These are phyloP conservation scores for Anomalospiza imberbis DNA, from an alignment of 2,797 vertebrate species.

Conservation along the genomic window DNA sequence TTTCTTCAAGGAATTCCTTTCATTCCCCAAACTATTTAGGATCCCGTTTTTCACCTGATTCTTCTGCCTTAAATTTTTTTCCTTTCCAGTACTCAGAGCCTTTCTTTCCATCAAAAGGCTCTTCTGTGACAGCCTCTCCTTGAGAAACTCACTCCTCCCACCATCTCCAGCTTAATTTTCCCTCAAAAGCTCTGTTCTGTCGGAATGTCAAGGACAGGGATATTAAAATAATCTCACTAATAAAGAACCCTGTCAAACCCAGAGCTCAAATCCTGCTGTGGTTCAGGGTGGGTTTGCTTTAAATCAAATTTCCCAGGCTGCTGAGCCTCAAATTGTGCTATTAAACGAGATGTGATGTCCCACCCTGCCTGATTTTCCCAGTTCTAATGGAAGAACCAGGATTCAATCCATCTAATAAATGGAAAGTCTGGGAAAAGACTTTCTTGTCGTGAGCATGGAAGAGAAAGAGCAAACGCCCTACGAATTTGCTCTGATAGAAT, in stretches of 20 bases:
- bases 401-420: background rate
- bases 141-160: background rate
- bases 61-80: background rate
- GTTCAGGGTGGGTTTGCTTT: conserved; percentile 29
- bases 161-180: background rate
- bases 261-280: conserved; percentile 18
- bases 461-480: background rate
- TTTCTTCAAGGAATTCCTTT: background rate
- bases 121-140: background rate
- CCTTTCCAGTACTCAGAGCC: background rate
- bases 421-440: background rate
- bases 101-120: background rate
- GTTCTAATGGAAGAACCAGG: background rate
- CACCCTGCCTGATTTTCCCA: background rate
- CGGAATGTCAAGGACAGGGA: conserved; percentile 26
- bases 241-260: background rate
- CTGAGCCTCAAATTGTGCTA: background rate
- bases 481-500: background rate
- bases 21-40: background rate
- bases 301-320: conserved; percentile 19
- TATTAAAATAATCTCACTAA: conserved; percentile 28
- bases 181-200: background rate
- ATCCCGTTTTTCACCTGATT: background rate
- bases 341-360: background rate
- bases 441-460: rapidly evolving